Base-by-base conservation (phyloP, 2,888 invertebrate species). In the Ischnus inquisitorius region DNA sequence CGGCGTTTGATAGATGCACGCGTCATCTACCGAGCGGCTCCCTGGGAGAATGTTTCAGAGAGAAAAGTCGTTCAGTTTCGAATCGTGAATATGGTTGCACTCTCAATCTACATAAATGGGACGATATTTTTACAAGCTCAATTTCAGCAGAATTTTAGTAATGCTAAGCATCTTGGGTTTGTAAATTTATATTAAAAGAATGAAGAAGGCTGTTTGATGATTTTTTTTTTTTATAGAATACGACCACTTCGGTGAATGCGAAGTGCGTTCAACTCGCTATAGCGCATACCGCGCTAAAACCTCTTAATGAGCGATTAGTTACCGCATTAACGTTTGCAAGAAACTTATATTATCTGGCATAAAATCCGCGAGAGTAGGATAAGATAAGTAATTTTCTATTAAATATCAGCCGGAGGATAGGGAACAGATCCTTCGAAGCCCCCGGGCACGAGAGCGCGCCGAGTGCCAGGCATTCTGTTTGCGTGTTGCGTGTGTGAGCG, bases 391-490 rank as follows among this genome's bases (percentile, higher is more conserved):
- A 75, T 62, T 67, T 80, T 75, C 48, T 75, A 74, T 67, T 48
- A 75, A 74, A 65, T 51, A 65, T 64, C 41, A 48, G 80, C 67
- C 74, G 67, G 67, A 51, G 74, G 74, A 74, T 80, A 74, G 74
- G 67, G 39, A 74, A 75, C 39, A 67, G 68, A 80, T 80, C 74
- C 74, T 80, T 80, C 12, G 34, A 34, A 60, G 80, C 74, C 74
- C 74, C 72, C 25, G 67, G 79, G 79, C 72, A 67, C 54, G 60
- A 46, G 34, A 34, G 34, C 34, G 1, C 34, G 34, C 28, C 6
- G 22, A 34, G 48, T 60, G 72, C 25, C 64, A 19, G 54, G 54
- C 16, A 74, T 67, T 79, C 5, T 57, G 28, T 48, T 34, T 34
- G 51, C 43, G 43, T 57, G 51, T 77, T 57, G 41, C n/a, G 2